Base-by-base conservation (phyloP, 2,888 invertebrate genomes). In the Heliconius aoede region DNA sequence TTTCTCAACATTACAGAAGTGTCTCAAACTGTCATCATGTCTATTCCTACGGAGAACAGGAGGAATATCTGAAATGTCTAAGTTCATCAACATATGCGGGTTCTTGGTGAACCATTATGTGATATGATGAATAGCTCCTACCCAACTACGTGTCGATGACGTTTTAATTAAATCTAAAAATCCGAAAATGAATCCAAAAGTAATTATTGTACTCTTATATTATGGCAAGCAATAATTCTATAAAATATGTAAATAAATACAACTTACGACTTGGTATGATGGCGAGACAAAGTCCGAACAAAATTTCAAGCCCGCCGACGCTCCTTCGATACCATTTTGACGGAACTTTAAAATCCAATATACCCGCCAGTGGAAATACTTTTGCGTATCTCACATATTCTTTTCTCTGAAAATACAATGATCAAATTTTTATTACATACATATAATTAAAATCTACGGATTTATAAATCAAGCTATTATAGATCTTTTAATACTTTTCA, bases 301-400 rank as follows among this genome's bases (percentile, higher is more conserved):
- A 90, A 83, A 98, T 97, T 93, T 98, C 98, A 84, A 97, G 93
- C 28, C 96, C 96, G 76, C 98, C 98, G 77, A 98, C 97, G 9
- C 96, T 95, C 86, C 98, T 95, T 83, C 98, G 95, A 89, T 98
- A 98, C 98, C 98, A 98, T 95, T 98, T 98, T 76, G 98, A 98
- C 71, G 98, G 98, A 82, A 98, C 95, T 94, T 98, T 98, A 86
- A 98, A 96, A 86, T 97, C 97, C 81, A 98, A 92, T 78, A 96
- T 95, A 82, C 97, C 97, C 71, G 97, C 95, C 72, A 98, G 91
- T 65, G 98, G 98, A 90, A 98, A 98, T 77, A 98, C 98, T 95
- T 98, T 98, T n/a, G 98, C 97, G 91, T 98, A 98, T 92, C 98
- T 97, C n/a, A 98, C 98, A 88, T 98, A 98, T 90, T 98, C 98